Conservation (phyloP, 2,113 vertebrate genomes). For the Ploceus nigricollis region DNA sequence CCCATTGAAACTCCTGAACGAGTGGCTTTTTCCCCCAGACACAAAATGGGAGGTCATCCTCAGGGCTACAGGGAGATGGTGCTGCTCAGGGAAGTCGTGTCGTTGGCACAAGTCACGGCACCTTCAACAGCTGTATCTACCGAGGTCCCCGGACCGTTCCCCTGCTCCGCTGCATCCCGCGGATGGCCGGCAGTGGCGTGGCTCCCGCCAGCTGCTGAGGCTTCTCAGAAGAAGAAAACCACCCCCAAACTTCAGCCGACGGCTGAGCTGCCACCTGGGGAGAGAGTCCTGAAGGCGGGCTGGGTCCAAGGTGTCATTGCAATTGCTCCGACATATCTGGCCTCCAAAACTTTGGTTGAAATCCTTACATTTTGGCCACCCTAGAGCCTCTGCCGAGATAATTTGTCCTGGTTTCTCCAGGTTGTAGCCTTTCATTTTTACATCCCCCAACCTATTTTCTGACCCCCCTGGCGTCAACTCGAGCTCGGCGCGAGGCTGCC, state of each 20-base stretch:
- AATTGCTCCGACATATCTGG: neutral
- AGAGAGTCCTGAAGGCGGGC: neutral
- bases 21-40: neutral
- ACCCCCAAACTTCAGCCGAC: neutral
- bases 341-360: constrained; percentile 30
- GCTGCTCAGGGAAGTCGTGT: neutral
- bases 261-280: neutral
- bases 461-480: rapidly evolving
- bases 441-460: neutral
- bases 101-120: neutral
- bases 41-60: neutral
- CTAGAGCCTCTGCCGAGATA: neutral
- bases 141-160: neutral
- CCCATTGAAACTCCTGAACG: neutral
- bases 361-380: neutral
- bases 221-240: neutral
- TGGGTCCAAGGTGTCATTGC: neutral
- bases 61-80: neutral
- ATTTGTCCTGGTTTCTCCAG: neutral
- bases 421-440: neutral
- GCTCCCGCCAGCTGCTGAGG: neutral
- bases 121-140: neutral
- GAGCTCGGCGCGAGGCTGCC: neutral
- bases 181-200: neutral
- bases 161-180: neutral